phyloP scores from a whole-genome alignment of 2,888 invertebrate species.

The Bimastos eiseni region DNA sequence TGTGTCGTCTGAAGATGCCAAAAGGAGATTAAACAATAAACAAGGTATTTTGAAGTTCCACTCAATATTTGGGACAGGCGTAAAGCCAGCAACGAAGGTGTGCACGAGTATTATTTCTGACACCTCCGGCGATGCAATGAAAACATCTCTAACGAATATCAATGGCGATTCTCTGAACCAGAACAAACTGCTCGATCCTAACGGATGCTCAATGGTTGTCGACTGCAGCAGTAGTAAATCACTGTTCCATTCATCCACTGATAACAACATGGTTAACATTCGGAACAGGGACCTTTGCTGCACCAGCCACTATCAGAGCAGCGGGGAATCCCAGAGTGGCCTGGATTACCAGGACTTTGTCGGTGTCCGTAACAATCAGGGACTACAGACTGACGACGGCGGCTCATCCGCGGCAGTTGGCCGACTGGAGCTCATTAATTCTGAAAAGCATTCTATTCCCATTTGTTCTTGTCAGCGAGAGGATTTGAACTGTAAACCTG shows the following conservation, averaged over 20 bases:
- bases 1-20: not conserved
- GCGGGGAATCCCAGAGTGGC: not conserved
- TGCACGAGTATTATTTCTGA: not conserved
- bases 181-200: not conserved
- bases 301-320: not conserved
- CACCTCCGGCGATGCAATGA: not conserved
- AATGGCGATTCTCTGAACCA: not conserved
- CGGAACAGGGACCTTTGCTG: not conserved
- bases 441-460: not conserved
- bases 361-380: not conserved
- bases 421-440: not conserved
- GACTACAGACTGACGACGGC: not conserved
- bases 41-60: not conserved
- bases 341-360: not conserved
- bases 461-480: not conserved
- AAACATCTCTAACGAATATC: not conserved
- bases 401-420: not conserved
- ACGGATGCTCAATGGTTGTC: not conserved
- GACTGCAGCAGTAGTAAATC: not conserved
- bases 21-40: not conserved
- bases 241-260: not conserved
- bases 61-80: not conserved
- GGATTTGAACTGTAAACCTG: not conserved
- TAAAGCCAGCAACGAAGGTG: not conserved
- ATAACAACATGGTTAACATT: not conserved